These are phyloP conservation scores for Kryptopterus vitreolus DNA, from an alignment of 2,797 vertebrate genomes.

Conservation along the genomic window DNA sequence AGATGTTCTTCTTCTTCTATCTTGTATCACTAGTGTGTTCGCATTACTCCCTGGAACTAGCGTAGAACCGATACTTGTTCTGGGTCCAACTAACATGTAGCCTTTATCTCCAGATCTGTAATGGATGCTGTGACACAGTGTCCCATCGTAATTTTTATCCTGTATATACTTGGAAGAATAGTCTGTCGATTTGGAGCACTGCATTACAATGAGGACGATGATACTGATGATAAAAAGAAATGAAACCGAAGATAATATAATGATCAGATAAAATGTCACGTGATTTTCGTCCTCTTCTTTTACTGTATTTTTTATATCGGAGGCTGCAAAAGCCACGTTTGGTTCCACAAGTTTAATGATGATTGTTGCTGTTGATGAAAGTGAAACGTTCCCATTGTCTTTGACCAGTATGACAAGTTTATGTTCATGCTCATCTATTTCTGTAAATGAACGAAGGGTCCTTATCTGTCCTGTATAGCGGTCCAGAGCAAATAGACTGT, in stretches of 20 bases:
- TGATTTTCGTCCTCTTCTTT: constrained; percentile 49
- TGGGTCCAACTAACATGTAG: constrained; percentile 64
- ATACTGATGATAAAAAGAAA: constrained; percentile 61
- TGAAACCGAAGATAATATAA: constrained; percentile 60
- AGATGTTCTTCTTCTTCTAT: constrained; percentile 46
- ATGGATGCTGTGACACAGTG: constrained; percentile 63
- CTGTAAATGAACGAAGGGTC: constrained; percentile 61
- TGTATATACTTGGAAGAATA: constrained; percentile 57
- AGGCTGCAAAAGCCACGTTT: constrained; percentile 57
- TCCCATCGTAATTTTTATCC: constrained; percentile 55
- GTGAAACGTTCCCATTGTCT: constrained; percentile 62
- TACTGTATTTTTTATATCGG: constrained; percentile 50
- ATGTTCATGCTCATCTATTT: constrained; percentile 61
- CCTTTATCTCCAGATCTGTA: constrained; percentile 63
- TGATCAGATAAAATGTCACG: constrained; percentile 60
- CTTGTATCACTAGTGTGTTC: constrained; percentile 60
- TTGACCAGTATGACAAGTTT: constrained; percentile 64
- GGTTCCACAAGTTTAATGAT: constrained; percentile 57
- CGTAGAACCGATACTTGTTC: constrained; percentile 62
- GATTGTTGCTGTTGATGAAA: constrained; percentile 56
- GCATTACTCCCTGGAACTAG: constrained; percentile 56
- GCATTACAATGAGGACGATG: constrained; percentile 60
- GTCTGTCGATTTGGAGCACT: constrained; percentile 59
- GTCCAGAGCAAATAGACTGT: constrained; percentile 50
- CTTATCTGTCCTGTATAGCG: constrained; percentile 64